Evolutionary conservation across 2,888 invertebrate genomes (phyloP), one percentile per base, ranked within the genome.

Genomic region (Cephalotes varians): DNA sequence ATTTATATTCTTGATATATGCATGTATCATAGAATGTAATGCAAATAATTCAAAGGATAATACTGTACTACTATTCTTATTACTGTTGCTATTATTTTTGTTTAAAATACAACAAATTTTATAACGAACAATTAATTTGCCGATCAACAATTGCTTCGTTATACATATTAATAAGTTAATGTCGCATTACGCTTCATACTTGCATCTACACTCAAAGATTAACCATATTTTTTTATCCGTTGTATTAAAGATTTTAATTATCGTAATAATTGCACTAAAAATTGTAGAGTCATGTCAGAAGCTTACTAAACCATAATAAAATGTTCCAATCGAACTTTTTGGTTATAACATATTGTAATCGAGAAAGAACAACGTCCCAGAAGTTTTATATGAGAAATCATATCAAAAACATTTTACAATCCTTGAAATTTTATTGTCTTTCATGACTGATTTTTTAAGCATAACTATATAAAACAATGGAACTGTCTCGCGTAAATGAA

Each of bases 341-440:
- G 31, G 5, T 25, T 37, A 49, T 6, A 34, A 54, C 25, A 28
- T n/a, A 31, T 67, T 47, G n/a, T n/a, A 15, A 40, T 72, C 18
- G 7, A 18, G 25, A 71, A 69, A 51, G 12, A 64, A 40, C 1
- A 7, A 28, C 3, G 15, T 40, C 21, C 40, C 12, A 18, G 2
- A 5, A 47, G 18, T 28, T 12, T 40, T 56, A 62, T 31, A 54
- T 12, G 21, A n/a, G 31, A 15, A 25, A n/a, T n/a, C 51, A 64
- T n/a, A 56, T 71, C 5, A 9, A 64, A 69, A 10, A 56, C 51
- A 56, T 56, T 62, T 71, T 64, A 12, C 72, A 74, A 40, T 60
- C 18, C 74, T 64, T 1, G 51, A 84, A 81, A 79, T 56, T 25
- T 31, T 21, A 9, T 25, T 49, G 31, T 69, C 18, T 37, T 28